phyloP scores from a whole-genome alignment of 2,113 vertebrate species.

The Eulemur rufifrons region DNA sequence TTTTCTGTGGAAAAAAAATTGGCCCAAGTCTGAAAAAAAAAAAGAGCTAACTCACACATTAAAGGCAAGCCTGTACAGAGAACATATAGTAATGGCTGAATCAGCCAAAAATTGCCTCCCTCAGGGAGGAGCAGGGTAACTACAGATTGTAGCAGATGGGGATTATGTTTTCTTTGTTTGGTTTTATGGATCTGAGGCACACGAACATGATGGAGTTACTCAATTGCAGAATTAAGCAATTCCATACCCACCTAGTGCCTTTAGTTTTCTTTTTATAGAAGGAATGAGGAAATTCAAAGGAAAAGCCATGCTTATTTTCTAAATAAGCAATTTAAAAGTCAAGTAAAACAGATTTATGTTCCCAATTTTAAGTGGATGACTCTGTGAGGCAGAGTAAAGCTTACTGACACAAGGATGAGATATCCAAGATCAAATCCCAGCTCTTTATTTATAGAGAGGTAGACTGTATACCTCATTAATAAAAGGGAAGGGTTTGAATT shows the following conservation, averaged over 20 bases:
- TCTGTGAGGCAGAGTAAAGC: background rate
- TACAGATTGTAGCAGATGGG: constrained; percentile 60
- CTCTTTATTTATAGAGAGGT: background rate
- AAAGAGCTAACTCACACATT: background rate
- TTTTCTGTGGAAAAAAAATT: background rate
- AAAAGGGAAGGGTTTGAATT: background rate
- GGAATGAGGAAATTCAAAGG: constrained; percentile 74
- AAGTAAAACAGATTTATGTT: constrained; percentile 37
- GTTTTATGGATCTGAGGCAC: background rate
- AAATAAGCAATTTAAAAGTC: constrained; percentile 67
- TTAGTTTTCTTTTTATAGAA: constrained; percentile 62
- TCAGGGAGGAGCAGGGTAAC: background rate
- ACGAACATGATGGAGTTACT: constrained; percentile 22
- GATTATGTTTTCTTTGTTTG: constrained; percentile 73
- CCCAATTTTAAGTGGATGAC: background rate
- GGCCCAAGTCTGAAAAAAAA: background rate
- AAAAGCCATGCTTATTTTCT: constrained; percentile 63
- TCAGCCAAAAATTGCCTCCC: background rate
- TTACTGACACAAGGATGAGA: background rate
- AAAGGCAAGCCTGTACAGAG: constrained; percentile 49
- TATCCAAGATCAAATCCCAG: background rate
- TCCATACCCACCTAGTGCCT: constrained; percentile 30
- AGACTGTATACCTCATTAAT: background rate
- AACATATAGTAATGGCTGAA: background rate
- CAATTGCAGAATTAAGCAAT: constrained; percentile 63